Evolutionary conservation across 2,797 vertebrate genomes (phyloP), one percentile per base, ranked within the genome.

Genomic region (Chaenodraco wilsoni): DNA sequence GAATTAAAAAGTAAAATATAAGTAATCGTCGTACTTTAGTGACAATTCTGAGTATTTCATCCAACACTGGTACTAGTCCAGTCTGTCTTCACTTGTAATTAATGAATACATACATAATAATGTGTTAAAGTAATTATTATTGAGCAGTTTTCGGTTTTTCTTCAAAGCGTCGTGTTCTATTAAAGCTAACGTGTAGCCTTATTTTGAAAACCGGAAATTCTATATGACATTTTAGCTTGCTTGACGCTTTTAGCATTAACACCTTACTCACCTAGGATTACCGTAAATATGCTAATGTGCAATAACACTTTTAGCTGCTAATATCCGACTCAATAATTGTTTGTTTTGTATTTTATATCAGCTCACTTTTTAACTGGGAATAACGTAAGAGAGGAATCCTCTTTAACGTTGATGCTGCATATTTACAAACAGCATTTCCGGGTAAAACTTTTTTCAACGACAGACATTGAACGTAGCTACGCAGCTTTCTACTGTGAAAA

Each of bases 351-450:
- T 27, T 27, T 27, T 27, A 27, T 27, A 9, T 37, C 10, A 16
- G 40, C 37, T 5, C 9, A 3, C 45, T 52, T 51, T 40, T 79
- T 66, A 50, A 56, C 72, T 13, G 52, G 4, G 33, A 12, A 65
- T 33, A 40, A 19, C 33, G 69, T 48, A n/a, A 48, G 59, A 23
- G 16, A 11, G 33, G 50, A 41, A 54, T 33, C 68, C 74, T 74
- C 70, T n/a, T 69, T 33, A 82, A 87, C 87, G 78, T 81, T 82
- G 79, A 78, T 85, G 77, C 73, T 78, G 81, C 84, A 82, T 41
- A 82, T 83, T 72, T 21, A 69, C 56, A 54, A 3, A 37, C 0
- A 19, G 55, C 48, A 62, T 62, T 81, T 84, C 71, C 82, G 69
- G 74, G 0, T 1, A 2, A 27, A 21, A 50, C 27, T 45, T 56